A percentile compares a stretch with the other conserved stretches of the same genome.
Evolutionary conservation across 2,888 invertebrate genomes (phyloP).

Genomic region (Harmothoe impar): DNA sequence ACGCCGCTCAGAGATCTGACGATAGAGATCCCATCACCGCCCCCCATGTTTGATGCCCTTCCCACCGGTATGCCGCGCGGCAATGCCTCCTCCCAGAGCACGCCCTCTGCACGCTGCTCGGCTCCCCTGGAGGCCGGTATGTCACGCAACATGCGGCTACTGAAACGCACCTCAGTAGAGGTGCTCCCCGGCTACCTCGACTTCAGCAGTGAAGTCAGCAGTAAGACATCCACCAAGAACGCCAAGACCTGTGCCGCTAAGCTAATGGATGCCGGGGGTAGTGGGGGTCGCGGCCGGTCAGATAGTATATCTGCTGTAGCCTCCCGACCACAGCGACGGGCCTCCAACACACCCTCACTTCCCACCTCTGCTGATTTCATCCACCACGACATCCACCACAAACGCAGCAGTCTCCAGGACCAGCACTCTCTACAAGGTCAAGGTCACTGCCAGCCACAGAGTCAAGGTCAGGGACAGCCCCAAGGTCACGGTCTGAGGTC

Average conservation of each 20-base stretch:
- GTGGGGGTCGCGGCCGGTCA: neutral
- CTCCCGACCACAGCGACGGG: neutral
- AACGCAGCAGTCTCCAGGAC: neutral
- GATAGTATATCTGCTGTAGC: neutral
- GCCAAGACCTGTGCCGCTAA: conserved; percentile 28
- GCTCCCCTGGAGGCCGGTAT: neutral
- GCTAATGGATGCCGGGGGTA: neutral
- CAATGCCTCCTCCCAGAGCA: conserved; percentile 6
- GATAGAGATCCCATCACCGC: conserved; percentile 70
- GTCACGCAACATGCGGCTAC: conserved; percentile 60
- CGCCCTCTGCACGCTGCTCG: neutral
- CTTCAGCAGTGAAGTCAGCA: conserved; percentile 24
- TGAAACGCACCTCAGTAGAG: conserved; percentile 70
- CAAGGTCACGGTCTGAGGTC: conserved; percentile 59
- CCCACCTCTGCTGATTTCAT: neutral
- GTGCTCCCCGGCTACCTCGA: conserved; percentile 68
- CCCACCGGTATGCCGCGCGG: conserved; percentile 32
- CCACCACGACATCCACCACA: neutral
- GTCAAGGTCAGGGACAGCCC: conserved; percentile 37
- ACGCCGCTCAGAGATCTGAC: conserved; percentile 49
- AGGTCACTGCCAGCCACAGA: conserved; percentile 30
- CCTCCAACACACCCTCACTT: neutral
- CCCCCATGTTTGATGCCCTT: conserved; percentile 59
- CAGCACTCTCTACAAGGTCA: neutral
- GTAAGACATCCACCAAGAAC: conserved; percentile 32